phyloP scores from a whole-genome alignment of 2,113 vertebrate species.

The Lophochroa leadbeateri region DNA sequence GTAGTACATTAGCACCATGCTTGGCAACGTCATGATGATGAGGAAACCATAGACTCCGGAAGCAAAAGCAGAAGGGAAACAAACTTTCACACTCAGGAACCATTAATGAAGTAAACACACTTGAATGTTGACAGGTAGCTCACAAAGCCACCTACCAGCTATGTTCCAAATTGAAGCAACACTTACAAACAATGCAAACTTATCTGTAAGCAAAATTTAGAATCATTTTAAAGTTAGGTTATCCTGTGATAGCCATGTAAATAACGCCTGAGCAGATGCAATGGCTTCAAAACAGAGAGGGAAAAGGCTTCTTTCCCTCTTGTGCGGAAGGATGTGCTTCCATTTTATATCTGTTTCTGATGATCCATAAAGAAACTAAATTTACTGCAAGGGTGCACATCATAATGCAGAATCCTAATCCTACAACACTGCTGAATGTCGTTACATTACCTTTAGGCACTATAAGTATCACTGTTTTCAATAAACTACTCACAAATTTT shows the following conservation, averaged over 20 bases:
- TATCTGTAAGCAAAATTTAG: not conserved
- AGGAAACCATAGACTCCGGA: slow-evolving; percentile 58
- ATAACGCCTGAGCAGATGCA: not conserved
- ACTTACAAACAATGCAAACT: not conserved
- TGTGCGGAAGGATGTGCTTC: not conserved
- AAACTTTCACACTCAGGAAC: slow-evolving; percentile 49
- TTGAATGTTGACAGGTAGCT: not conserved
- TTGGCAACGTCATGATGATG: slow-evolving; percentile 35
- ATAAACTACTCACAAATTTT: not conserved
- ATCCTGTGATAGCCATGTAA: not conserved
- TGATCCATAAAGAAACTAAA: slow-evolving; percentile 47
- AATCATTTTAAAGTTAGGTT: not conserved
- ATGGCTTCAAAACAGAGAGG: not conserved
- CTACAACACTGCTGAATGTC: not conserved
- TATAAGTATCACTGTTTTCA: not conserved
- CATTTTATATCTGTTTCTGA: not conserved
- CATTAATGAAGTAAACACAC: slow-evolving; percentile 50
- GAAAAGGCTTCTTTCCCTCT: not conserved
- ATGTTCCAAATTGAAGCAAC: not conserved
- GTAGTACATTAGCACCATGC: not conserved
- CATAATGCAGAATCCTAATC: not conserved
- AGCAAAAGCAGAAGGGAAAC: slow-evolving; percentile 43
- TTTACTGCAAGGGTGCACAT: slow-evolving; percentile 27
- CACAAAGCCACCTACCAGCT: not conserved
- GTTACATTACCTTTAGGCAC: not conserved